These are phyloP conservation scores for Chaetodon trifasciatus DNA, from an alignment of 2,797 vertebrate genomes.

Conservation along the genomic window DNA sequence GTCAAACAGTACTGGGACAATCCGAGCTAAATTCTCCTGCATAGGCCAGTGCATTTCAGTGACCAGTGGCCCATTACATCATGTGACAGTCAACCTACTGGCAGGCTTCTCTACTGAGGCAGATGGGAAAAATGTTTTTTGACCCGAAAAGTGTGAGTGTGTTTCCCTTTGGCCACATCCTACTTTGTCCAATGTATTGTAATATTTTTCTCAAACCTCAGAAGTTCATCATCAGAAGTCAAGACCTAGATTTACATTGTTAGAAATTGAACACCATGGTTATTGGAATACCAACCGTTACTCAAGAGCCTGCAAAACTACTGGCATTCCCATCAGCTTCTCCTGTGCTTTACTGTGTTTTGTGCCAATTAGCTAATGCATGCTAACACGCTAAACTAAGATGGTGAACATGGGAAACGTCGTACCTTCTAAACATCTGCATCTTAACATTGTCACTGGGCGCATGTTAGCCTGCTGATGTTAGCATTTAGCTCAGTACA, in stretches of 20 bases:
- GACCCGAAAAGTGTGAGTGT: conserved; percentile 20
- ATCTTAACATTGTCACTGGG: background rate
- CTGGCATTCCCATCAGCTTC: background rate
- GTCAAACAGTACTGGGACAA: conserved; percentile 75
- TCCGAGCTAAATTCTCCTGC: conserved; percentile 64
- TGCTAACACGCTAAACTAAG: background rate
- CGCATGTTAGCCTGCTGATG: background rate
- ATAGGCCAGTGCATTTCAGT: conserved; percentile 71
- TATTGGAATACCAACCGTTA: background rate
- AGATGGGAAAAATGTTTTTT: conserved; percentile 41
- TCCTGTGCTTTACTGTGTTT: background rate
- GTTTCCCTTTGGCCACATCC: conserved; percentile 33
- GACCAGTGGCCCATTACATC: conserved; percentile 75
- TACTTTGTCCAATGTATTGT: conserved; percentile 13
- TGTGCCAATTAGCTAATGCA: background rate
- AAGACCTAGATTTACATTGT: background rate
- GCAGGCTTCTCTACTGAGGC: conserved; percentile 43
- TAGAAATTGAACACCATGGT: background rate
- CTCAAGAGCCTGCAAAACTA: background rate
- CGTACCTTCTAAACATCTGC: background rate
- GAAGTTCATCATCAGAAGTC: background rate
- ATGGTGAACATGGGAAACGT: background rate
- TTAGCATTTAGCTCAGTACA: background rate
- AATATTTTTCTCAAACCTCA: conserved; percentile 28
- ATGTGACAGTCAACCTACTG: conserved; percentile 62